Evolutionary conservation across 53 echinoderm and acorn worm species (phyloP), one percentile per base, ranked within the genome.

Genomic region (Temnopleurus reevesii): DNA sequence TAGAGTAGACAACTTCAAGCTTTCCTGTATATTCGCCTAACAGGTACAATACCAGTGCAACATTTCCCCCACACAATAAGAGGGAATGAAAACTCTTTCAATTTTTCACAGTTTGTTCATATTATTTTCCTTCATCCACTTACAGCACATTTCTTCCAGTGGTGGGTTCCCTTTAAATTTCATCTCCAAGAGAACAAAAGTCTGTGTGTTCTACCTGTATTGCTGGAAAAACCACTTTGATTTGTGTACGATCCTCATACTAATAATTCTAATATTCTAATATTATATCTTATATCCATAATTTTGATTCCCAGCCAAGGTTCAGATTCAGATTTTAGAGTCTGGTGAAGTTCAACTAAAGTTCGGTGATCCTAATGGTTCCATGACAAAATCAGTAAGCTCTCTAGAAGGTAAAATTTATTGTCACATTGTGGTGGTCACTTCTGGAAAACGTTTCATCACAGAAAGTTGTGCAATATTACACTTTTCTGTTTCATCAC

Each of bases 311-410:
- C 60, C 4, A 81, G 81, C 81, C 81, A 81, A 53, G 81, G 28
- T 81, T 18, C 60, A 60, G 5, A 84, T 84, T 38, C 12, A n/a
- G 2, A 59, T 84, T 57, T 84, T 84, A 41, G 84, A 84, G 35
- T 84, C 84, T 0, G 84, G 84, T 23, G 44, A 45, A 23, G 23
- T 84, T 9, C n/a, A 59, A 29, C 24, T 84, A 34, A 33, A 17
- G 4, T 54, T 82, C 17, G 8, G 26, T 33, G 82, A 82, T 15
- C 25, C 26, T 24, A 27, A 23, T 31, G 49, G 46, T 17, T 19
- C 65, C 35, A 3, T 15, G 19, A 38, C 17, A 65, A 19, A 65
- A 5, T 5, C 0, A 35, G 36, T 35, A 35, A 0, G 5, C 5
- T 19, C 35, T 38, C 38, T 30, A 34, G 5, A 15, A 38, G 65